Conservation (phyloP, 2,113 vertebrate genomes). For the Colossoma macropomum region DNA sequence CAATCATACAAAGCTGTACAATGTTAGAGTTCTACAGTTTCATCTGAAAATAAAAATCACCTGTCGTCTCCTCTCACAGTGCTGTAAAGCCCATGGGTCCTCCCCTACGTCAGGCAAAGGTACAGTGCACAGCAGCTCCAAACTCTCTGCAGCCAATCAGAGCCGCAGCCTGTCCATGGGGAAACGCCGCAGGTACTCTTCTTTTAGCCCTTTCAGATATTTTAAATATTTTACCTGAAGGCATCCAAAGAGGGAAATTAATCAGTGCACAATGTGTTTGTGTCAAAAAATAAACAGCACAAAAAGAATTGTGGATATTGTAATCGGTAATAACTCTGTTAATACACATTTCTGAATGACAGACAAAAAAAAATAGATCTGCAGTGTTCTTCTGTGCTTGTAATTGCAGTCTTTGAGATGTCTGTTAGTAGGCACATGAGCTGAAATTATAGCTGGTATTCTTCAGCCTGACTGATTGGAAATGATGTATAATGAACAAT, state of each 20-base stretch:
- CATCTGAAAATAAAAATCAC: background rate
- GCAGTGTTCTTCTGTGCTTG: background rate
- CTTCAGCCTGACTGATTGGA: conserved; percentile 29
- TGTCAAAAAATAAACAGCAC: conserved; percentile 51
- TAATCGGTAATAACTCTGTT: conserved; percentile 47
- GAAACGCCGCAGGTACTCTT: conserved; percentile 75
- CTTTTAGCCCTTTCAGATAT: background rate
- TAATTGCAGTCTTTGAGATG: conserved; percentile 26
- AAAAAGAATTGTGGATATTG: conserved; percentile 37
- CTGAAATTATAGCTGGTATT: conserved; percentile 30
- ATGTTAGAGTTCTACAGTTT: conserved; percentile 22
- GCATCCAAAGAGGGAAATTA: conserved; percentile 58
- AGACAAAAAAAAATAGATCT: background rate
- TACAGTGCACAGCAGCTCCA: conserved; percentile 58
- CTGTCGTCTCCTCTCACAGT: conserved; percentile 61
- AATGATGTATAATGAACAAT: conserved; percentile 41
- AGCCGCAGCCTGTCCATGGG: conserved; percentile 70
- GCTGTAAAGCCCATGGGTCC: conserved; percentile 67
- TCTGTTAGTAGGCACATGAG: conserved; percentile 9
- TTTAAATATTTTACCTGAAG: background rate
- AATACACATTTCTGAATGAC: conserved; percentile 40
- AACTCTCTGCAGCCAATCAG: conserved; percentile 62
- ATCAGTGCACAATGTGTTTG: conserved; percentile 51
- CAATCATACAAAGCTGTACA: conserved; percentile 19
- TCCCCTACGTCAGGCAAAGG: conserved; percentile 59